Percentiles rank a stretch among this genome's conserved stretches.
Evolutionary conservation across 2,797 vertebrate species (phyloP).

Genomic region (Petrocephalus schoutedeni): DNA sequence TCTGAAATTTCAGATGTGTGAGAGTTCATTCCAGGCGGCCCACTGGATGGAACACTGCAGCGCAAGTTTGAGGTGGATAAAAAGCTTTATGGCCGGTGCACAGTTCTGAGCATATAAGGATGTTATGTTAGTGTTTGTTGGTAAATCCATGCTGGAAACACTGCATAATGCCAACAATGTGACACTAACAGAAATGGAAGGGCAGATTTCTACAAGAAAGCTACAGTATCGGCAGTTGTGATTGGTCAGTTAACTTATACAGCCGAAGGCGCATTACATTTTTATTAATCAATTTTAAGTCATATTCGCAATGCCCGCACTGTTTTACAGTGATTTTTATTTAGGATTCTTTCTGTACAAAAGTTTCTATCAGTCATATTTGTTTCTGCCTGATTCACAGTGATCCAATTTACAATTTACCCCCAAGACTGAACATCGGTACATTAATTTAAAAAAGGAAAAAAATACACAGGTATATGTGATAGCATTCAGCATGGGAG

Average conservation of each 20-base stretch:
- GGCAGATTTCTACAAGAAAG: neutral
- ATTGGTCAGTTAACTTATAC: neutral
- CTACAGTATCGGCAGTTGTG: neutral
- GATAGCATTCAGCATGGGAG: neutral
- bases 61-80: neutral
- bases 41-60: slow-evolving; percentile 12
- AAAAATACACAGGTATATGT: neutral
- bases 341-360: neutral
- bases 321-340: neutral
- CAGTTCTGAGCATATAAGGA: neutral
- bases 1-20: slow-evolving; percentile 28
- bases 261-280: neutral
- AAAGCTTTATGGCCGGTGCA: neutral
- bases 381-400: neutral
- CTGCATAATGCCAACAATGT: neutral
- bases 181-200: neutral
- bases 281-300: neutral
- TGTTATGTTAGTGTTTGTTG: neutral
- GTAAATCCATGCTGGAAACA: neutral
- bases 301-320: neutral
- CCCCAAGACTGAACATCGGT: neutral
- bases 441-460: neutral
- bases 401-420: neutral
- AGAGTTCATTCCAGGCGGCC: slow-evolving; percentile 18
- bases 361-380: neutral